Conservation (phyloP, 2,113 vertebrate species). For the Nesospiza acunhae region DNA sequence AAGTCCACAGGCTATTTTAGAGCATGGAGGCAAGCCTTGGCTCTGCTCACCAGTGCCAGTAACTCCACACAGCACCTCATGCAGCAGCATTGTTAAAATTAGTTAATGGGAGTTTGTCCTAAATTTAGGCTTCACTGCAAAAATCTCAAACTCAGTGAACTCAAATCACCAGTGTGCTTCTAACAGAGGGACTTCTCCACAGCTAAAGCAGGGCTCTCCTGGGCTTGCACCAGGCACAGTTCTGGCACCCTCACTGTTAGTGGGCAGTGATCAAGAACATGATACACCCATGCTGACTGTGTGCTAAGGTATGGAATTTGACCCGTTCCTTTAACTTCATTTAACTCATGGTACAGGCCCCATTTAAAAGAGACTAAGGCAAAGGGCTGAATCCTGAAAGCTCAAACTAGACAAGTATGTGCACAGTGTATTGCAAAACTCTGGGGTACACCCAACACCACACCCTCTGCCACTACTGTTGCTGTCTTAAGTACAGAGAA, state of each 20-base stretch:
- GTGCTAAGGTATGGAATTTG: fast-evolving
- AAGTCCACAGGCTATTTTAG: neutral
- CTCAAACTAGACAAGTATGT: neutral
- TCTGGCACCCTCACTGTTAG: neutral
- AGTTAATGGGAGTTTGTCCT: neutral
- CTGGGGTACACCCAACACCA: fast-evolving
- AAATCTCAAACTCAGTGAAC: neutral
- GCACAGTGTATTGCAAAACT: neutral
- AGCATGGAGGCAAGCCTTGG: neutral
- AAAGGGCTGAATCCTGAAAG: neutral
- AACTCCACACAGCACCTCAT: neutral
- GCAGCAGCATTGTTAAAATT: neutral
- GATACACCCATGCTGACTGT: neutral
- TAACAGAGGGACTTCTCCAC: neutral
- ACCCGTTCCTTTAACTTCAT: neutral
- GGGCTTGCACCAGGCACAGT: neutral
- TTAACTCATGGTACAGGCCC: neutral
- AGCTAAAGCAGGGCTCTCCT: neutral
- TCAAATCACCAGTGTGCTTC: neutral
- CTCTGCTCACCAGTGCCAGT: fast-evolving
- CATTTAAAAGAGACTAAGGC: neutral
- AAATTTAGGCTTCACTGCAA: neutral
- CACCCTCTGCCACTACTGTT: neutral
- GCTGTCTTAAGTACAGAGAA: neutral
- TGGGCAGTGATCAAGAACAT: neutral